Base-by-base conservation (phyloP, 2,888 invertebrate species). In the Sympetrum striolatum region DNA sequence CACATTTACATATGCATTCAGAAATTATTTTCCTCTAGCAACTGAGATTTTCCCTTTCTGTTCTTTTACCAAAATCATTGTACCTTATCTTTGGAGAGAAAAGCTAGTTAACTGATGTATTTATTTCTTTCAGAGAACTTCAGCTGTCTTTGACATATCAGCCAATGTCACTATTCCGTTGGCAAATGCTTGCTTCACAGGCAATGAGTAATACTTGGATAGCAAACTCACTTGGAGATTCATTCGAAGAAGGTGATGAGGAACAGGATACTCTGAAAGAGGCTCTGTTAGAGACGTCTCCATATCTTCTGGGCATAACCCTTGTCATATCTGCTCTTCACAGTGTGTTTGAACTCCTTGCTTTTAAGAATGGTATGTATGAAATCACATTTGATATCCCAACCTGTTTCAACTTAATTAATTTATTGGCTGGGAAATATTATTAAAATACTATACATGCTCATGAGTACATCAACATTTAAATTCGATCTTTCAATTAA, bases 131-230 rank as follows among this genome's bases (percentile, higher is more conserved):
- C 91, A 94, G 94, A n/a, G 92, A 91, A 58, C 94, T 98, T 60
- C 95, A 96, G 73, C 94, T 98, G 31, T 95, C 95, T 91, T 92
- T 98, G 91, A 97, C 97, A 22, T 97, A 96, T 93, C 97, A 98
- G 93, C 99, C 99, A 0, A 94, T 99, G 91, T 98, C 98, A 91
- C 95, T 99, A 92, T 98, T 99, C 94, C 99, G 98, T 93, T 99
- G 99, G 98, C 99, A 99, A 94, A 94, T 99, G 92, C 99, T 99
- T 94, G 98, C 98, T 3, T 98, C 99, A 10, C 99, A 99, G 94
- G 96, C 97, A 60, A 98, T 98, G 97, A 95, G 97, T 92, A 97
- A 97, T 93, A 97, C 98, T 94, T 97, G 98, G 96, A 94, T 94
- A 90, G 94, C 95, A 15, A 95, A 95, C 91, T 94, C 96, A 91